These are phyloP conservation scores for Turdus rufiventris DNA, from an alignment of 2,113 vertebrate species.

Conservation along the genomic window DNA sequence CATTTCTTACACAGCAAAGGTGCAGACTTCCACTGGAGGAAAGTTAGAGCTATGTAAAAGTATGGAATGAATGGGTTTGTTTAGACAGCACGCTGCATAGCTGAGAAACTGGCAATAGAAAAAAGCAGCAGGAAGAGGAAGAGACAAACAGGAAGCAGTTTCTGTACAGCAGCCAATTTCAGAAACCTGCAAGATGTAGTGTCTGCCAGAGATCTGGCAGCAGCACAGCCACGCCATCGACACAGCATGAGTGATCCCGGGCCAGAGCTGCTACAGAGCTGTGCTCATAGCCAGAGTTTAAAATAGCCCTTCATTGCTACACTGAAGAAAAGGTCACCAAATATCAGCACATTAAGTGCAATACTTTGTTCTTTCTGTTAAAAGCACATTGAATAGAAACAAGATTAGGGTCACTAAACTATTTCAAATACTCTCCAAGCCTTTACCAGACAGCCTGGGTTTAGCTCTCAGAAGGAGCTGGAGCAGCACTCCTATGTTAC, in stretches of 20 bases:
- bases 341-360: neutral
- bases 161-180: neutral
- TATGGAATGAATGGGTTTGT: neutral
- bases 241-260: fast-evolving
- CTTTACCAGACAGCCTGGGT: neutral
- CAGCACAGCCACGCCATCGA: fast-evolving
- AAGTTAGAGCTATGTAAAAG: neutral
- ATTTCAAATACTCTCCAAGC: neutral
- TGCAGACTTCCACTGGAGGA: neutral
- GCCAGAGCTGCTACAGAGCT: neutral
- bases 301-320: neutral
- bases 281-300: neutral
- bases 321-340: neutral
- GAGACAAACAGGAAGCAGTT: constrained; percentile 23
- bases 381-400: neutral
- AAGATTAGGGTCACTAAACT: neutral
- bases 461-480: neutral
- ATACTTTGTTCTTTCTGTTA: neutral
- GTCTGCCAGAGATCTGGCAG: neutral
- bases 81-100: neutral
- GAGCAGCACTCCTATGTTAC: neutral
- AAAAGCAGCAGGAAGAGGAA: constrained; percentile 2
- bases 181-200: neutral
- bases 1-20: neutral
- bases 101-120: neutral